These are phyloP conservation scores for Macrobrachium nipponense DNA, from an alignment of 1,140 invertebrate genomes.

Conservation along the genomic window DNA sequence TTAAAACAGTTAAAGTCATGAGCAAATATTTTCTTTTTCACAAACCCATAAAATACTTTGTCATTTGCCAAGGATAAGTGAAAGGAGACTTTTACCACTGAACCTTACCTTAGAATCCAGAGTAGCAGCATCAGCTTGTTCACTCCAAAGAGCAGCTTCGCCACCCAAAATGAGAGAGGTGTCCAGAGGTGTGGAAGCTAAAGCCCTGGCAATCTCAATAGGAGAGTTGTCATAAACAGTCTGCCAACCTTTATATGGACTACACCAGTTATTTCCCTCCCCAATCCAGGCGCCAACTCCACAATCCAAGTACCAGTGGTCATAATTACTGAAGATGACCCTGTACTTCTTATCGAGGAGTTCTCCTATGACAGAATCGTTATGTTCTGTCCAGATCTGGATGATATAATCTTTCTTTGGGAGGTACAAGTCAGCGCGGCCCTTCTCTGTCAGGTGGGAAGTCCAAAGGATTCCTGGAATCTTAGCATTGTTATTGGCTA, in stretches of 20 bases:
- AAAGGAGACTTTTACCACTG: too few species aligned
- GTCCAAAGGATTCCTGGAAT: slow-evolving; percentile 79
- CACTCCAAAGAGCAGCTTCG: slow-evolving; percentile 84
- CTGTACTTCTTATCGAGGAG: slow-evolving; percentile 78
- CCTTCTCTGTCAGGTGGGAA: slow-evolving; percentile 78
- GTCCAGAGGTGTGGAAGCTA: neutral
- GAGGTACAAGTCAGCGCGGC: slow-evolving; percentile 77
- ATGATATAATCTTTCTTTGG: slow-evolving; percentile 82
- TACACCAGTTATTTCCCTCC: slow-evolving; percentile 73
- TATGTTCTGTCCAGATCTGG: slow-evolving; percentile 67
- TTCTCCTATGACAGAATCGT: slow-evolving; percentile 75
- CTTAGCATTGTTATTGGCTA: slow-evolving; percentile 1
- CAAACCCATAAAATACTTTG: too few species aligned
- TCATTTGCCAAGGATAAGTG: too few species aligned
- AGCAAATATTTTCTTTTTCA: too few species aligned
- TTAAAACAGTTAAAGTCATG: too few species aligned
- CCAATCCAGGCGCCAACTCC: slow-evolving; percentile 84
- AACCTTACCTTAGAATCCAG: slow-evolving; percentile 48
- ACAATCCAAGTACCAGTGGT: slow-evolving; percentile 86
- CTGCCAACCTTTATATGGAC: slow-evolving; percentile 90
- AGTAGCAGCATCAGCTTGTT: slow-evolving; percentile 74
- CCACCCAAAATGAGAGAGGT: slow-evolving; percentile 74
- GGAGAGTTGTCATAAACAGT: slow-evolving; percentile 84
- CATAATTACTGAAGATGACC: slow-evolving; percentile 86
- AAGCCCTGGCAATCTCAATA: slow-evolving; percentile 69